A percentile compares a stretch with the other conserved stretches of the same genome.
Evolutionary conservation across 2,113 vertebrate species (phyloP).

Genomic region (Galbula dea): DNA sequence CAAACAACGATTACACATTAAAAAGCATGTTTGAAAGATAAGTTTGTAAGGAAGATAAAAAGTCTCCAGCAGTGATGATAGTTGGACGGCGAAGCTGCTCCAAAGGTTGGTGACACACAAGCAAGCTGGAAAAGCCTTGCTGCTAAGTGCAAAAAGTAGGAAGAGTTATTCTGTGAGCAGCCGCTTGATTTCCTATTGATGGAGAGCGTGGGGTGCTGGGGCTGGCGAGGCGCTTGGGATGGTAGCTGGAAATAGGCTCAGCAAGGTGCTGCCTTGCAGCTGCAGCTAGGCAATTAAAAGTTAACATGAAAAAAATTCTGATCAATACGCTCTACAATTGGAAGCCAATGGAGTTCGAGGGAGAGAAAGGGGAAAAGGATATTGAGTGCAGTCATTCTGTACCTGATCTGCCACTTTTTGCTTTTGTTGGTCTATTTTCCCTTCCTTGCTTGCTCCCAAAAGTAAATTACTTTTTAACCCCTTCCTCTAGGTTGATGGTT

Average conservation of each 20-base stretch:
- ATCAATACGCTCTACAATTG: neutral
- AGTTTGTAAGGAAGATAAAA: slow-evolving; percentile 43
- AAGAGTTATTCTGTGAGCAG: slow-evolving; percentile 1
- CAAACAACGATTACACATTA: slow-evolving; percentile 20
- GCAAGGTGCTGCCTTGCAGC: neutral
- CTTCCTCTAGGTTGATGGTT: neutral
- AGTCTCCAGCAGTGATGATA: slow-evolving; percentile 29
- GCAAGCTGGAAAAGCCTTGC: neutral
- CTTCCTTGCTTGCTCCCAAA: neutral
- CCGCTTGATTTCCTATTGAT: slow-evolving; percentile 28
- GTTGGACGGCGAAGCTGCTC: neutral
- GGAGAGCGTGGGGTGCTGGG: slow-evolving; percentile 16
- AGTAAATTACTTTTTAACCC: neutral
- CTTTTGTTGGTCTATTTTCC: neutral
- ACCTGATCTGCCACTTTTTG: neutral
- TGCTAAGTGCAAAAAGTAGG: neutral
- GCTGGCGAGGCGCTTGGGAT: neutral
- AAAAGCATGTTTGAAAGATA: neutral
- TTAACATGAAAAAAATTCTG: slow-evolving; percentile 23
- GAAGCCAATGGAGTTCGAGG: neutral
- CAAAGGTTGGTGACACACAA: neutral
- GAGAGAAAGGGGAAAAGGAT: neutral
- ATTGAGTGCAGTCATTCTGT: neutral
- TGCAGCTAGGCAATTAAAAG: slow-evolving; percentile 48
- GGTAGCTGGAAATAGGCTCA: neutral